Conservation (phyloP, 2,888 invertebrate species). For the Diachrysia chrysitis region DNA sequence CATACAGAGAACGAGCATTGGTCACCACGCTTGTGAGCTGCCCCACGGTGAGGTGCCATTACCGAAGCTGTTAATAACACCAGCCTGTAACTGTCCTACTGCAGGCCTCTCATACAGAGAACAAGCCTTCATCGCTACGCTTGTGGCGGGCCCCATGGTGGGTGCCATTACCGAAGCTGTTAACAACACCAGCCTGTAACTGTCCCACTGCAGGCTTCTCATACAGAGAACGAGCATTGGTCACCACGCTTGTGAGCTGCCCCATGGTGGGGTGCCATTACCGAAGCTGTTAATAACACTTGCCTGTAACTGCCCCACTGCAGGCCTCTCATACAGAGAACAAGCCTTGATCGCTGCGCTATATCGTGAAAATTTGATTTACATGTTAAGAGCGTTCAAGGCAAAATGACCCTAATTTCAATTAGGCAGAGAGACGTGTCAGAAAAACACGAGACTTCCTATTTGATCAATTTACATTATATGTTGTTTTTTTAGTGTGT, state of each 20-base stretch:
- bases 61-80: neutral
- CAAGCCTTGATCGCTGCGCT: neutral
- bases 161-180: too few relatives aligned
- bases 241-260: neutral
- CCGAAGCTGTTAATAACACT: neutral
- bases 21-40: neutral
- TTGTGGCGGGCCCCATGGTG: too few relatives aligned
- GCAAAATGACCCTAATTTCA: constrained; percentile 20
- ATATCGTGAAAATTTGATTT: neutral
- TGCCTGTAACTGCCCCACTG: neutral
- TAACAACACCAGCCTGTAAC: too few relatives aligned
- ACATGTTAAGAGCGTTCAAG: neutral
- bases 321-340: constrained; percentile 1
- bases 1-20: neutral
- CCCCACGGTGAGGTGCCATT: neutral
- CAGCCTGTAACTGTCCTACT: neutral
- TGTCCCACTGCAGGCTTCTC: neutral
- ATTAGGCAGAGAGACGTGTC: neutral
- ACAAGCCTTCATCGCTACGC: neutral
- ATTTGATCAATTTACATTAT: neutral
- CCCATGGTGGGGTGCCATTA: neutral
- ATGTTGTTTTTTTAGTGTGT: too few relatives aligned
- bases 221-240: neutral
- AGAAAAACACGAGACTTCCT: neutral
- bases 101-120: constrained; percentile 1